Evolutionary conservation across 2,888 invertebrate genomes (phyloP), one percentile per base, ranked within the genome.

Genomic region (Zaprionus obscuricornis): DNA sequence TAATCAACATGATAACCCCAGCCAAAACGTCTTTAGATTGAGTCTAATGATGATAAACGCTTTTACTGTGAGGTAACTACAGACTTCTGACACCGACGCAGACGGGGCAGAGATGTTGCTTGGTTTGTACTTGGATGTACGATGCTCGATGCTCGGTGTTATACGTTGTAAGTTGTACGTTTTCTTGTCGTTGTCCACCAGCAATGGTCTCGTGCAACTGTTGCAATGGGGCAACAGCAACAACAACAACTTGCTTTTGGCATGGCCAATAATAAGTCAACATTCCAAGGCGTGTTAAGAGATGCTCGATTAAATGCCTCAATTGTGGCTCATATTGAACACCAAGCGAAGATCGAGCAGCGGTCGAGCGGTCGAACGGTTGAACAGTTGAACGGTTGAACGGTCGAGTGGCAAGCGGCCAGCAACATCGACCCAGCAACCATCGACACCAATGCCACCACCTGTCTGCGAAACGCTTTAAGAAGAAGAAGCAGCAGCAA

Each of bases 251-350:
- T 57, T 60, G 43, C 78, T 66, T n/a, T n/a, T n/a, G n/a, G 75
- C 63, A 69, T 79, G 72, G 78, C 73, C 82, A 86, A 85, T 86
- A 87, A 85, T 84, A 87, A 81, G 79, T 86, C 74, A 86, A 89
- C 89, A 89, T 89, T 89, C 89, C 88, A 87, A 87, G 88, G 89
- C 89, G 89, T 89, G 89, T 89, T 87, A 89, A 88, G 84, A 89
- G 89, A 89, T 89, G 89, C 88, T 88, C 89, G 89, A 89, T 89
- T 89, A 89, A 89, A 89, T 89, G 88, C 89, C 89, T 87, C 87
- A 84, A 87, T 87, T 87, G 83, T 83, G 78, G 75, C 77, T 82
- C 83, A 78, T 78, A 82, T 85, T 82, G 82, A 85, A 82, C 82
- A 82, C 81, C 76, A 78, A 57, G 71, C 64, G 52, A 70, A 59